Evolutionary conservation across 2,888 invertebrate species (phyloP).

Genomic region (Andrena praecox): DNA sequence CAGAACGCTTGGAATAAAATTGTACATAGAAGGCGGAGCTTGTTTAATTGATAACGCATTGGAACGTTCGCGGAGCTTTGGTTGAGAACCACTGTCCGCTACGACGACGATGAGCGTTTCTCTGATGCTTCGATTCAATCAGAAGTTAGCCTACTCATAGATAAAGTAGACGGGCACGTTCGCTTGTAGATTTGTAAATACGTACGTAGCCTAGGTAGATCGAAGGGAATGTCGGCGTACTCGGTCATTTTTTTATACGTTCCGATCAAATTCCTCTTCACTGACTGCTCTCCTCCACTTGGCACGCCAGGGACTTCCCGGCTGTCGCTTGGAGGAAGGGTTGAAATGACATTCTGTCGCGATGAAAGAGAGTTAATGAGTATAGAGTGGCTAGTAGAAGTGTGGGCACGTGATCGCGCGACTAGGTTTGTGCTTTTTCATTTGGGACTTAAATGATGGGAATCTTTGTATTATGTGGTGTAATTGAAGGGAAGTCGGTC

Average conservation of each 20-base stretch:
- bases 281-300: not conserved
- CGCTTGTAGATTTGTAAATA: conserved; percentile 77
- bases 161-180: conserved; percentile 62
- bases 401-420: too few species aligned
- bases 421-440: not conserved
- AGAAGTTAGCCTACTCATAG: conserved; percentile 42
- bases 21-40: not conserved
- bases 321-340: not conserved
- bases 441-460: not conserved
- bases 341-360: not conserved
- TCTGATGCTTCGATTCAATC: conserved; percentile 59
- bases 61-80: not conserved
- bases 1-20: not conserved
- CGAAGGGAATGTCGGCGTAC: conserved; percentile 64
- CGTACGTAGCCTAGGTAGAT: conserved; percentile 59
- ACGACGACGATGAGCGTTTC: conserved; percentile 1
- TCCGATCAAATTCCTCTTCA: not conserved
- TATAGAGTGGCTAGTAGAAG: not conserved
- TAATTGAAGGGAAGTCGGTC: not conserved
- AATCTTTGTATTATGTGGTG: not conserved
- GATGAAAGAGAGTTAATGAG: not conserved
- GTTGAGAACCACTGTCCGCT: not conserved
- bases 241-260: conserved; percentile 43
- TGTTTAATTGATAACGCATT: not conserved
- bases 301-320: not conserved